phyloP scores from a whole-genome alignment of 2,888 invertebrate species.

The Limnephilus lunatus region DNA sequence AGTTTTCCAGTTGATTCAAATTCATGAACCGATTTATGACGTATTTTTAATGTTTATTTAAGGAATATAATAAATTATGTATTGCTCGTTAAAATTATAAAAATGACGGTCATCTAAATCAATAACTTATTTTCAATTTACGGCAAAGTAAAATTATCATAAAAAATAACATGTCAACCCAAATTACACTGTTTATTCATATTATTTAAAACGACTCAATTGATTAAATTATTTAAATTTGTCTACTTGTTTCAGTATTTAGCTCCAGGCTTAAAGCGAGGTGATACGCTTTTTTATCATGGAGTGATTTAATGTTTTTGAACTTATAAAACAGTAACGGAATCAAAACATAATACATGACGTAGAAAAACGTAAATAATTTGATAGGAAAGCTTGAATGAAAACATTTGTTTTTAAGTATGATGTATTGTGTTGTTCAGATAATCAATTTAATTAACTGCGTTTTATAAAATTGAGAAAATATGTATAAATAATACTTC shows the following conservation, averaged over 20 bases:
- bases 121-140: constrained; percentile 19
- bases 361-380: neutral
- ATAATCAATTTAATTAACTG: neutral
- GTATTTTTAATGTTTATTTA: constrained; percentile 5
- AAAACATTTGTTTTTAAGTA: neutral
- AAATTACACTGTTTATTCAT: constrained; percentile 2
- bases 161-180: constrained; percentile 42
- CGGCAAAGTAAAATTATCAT: neutral
- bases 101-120: constrained; percentile 47
- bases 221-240: constrained; percentile 11
- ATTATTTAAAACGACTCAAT: constrained; percentile 41
- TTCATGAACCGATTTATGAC: neutral
- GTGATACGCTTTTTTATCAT: constrained; percentile 32
- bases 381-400: neutral
- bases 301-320: neutral
- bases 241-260: constrained; percentile 10
- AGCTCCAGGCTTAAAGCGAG: constrained; percentile 49
- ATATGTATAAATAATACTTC: neutral
- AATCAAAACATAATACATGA: neutral
- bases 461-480: neutral
- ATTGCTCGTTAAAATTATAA: neutral
- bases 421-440: neutral
- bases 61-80: constrained; percentile 26
- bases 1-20: neutral
- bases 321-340: neutral